Percentiles rank a stretch among this genome's conserved stretches.
Evolutionary conservation across 2,797 vertebrate genomes (phyloP).

Genomic region (Eutrigla gurnardus): DNA sequence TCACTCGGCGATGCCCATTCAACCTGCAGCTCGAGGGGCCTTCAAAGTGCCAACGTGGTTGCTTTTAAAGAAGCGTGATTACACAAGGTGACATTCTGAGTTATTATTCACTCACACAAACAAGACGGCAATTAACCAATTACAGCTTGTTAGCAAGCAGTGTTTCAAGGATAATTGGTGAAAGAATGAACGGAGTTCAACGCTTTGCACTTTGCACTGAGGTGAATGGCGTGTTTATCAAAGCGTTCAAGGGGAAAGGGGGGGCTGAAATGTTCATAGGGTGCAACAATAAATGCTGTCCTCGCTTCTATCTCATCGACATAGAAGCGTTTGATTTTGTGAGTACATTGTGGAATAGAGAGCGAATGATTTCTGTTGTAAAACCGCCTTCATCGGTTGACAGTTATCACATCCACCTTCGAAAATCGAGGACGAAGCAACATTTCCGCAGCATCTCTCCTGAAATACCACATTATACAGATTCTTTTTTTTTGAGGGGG

Average conservation of each 20-base stretch:
- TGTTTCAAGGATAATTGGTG: constrained; percentile 36
- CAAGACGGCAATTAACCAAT: constrained; percentile 59
- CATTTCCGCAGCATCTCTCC: neutral
- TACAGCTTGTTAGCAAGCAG: constrained; percentile 42
- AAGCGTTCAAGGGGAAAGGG: neutral
- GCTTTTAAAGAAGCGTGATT: constrained; percentile 25
- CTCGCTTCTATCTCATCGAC: constrained; percentile 4
- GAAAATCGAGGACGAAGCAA: neutral
- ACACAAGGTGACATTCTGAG: constrained; percentile 52
- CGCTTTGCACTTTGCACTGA: constrained; percentile 1
- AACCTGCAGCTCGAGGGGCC: neutral
- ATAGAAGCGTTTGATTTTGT: constrained; percentile 3
- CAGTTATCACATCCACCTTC: neutral
- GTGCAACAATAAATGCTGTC: neutral
- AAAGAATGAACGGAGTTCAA: constrained; percentile 28
- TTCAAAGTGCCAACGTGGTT: constrained; percentile 17
- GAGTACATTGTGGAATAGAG: neutral
- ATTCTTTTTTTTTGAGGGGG: constrained; percentile 19
- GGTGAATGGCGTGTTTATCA: constrained; percentile 14
- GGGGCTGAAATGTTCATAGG: neutral
- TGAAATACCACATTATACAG: constrained; percentile 8
- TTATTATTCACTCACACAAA: constrained; percentile 54
- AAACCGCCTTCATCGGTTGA: neutral
- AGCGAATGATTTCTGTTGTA: neutral
- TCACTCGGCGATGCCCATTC: constrained; percentile 17